Conservation (phyloP, 2,888 invertebrate species). For the Elaeidobius kamerunicus region DNA sequence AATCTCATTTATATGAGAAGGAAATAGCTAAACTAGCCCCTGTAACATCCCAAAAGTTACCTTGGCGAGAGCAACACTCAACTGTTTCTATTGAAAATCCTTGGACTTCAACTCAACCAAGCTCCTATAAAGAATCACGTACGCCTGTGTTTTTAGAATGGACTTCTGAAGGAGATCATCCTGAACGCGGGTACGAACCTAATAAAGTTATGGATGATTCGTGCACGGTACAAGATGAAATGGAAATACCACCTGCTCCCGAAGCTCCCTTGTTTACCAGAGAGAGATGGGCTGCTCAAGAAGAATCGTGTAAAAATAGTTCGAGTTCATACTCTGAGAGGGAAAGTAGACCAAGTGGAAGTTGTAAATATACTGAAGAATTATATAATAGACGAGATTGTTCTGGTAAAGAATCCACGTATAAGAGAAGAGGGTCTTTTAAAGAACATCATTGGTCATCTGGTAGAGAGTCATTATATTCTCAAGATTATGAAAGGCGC, state of each 20-base stretch:
- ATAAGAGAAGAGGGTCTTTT: no score
- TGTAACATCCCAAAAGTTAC: background rate
- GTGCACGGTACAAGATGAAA: background rate
- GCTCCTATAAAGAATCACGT: background rate
- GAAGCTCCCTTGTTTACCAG: background rate
- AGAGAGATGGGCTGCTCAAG: background rate
- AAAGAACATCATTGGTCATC: no score
- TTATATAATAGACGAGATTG: no score
- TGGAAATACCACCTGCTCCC: background rate
- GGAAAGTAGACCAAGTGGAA: background rate
- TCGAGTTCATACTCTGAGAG: background rate
- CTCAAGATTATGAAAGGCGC: background rate
- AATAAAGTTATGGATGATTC: no score
- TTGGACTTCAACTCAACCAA: background rate
- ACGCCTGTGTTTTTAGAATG: background rate
- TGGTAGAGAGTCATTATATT: no score
- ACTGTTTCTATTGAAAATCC: background rate
- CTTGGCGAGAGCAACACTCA: background rate
- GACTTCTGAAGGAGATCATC: background rate
- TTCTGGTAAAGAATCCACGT: no score
- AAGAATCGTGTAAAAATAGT: background rate
- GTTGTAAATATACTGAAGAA: no score
- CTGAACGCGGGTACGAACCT: no score
- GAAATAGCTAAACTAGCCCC: background rate
- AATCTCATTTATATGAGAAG: slow-evolving; percentile 3